Base-by-base conservation (phyloP, 2,888 invertebrate species). In the Catocala fraxini region DNA sequence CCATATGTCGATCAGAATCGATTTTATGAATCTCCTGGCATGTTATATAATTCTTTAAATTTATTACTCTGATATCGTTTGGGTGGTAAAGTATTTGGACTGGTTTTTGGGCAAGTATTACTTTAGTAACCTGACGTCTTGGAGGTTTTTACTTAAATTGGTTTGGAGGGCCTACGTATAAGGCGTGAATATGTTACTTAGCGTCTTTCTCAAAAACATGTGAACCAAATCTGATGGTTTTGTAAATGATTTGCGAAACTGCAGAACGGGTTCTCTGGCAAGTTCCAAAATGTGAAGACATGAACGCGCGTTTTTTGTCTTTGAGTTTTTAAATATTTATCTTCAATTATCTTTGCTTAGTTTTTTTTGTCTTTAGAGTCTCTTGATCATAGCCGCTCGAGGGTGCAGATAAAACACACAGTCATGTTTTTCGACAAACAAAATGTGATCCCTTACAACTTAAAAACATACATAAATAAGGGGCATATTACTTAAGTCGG, bases 1-100 rank as follows among this genome's bases (percentile, higher is more conserved):
- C 69, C 81, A 80, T 76, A 79, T 81, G 79, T 64, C 59, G 62
- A 67, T 73, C 68, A 63, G 63, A 64, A 76, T 73, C 70, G 62
- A 76, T 75, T 74, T 69, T 60, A 64, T 59, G 70, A 55, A 47
- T 68, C 51, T 48, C 42, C 48, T 47, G 54, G 33, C 57, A 48
- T 67, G 61, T 69, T 65, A 62, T 47, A 55, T 54, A 60, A 59
- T 56, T 66, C 64, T 56, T 15, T 3, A 63, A 49, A 6, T 39
- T 9, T 56, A 43, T 53, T 51, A 43, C 56, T 63, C 43, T 58
- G 41, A 63, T 59, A 64, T 75, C 25, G 59, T 56, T 53, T 49
- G 46, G 34, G 43, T 47, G 49, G 53, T 41, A 15, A 52, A 10
- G 9, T 43, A 51, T 60, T 53, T 58, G 13, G 34, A 70, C 73